Evolutionary conservation across 1,140 invertebrate genomes (phyloP), one percentile per base, ranked within the genome.

Genomic region (Eriosoma lanigerum): DNA sequence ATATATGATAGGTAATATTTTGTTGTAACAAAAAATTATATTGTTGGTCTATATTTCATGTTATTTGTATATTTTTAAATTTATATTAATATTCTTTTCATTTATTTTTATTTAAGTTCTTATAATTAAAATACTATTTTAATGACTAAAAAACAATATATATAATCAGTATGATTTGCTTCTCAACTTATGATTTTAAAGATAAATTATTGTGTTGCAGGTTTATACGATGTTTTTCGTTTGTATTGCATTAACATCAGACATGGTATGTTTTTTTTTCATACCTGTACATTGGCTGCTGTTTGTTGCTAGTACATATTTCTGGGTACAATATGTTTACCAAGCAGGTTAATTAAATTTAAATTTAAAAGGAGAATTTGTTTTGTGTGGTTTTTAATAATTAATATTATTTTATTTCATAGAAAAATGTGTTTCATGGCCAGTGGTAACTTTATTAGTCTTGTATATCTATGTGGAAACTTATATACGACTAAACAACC

Each of bases 261-360:
- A 99, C 88, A 94, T 99, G 91, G 94, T 99, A 87, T 99, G 96
- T 90, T 98, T 97, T 88, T 96, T 99, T 88, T 98, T 99, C 87
- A 98, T 99, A 89, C 98, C 98, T 82, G 92, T 98, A 83, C 95
- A 98, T 86, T 98, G 96, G 93, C 89, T 98, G 84, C 97, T 98
- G 87, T 98, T 99, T 87, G 93, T 94, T 83, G 97, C 97, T 83
- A 98, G 96, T 88, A 98, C 96, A 83, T 98, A 98, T 87, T 96
- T 99, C 81, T 98, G 97, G 97, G 94, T 98, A 84, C 97, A 99
- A 87, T 98, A 97, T 88, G 94, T 98, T 82, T 98, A 97, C 96
- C 95, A 98, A 87, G 97, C 96, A 91, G 96, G 96, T 96, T 88
- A 88, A 86, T 89, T 3, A 29, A 73, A 52, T 75, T 10, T 64